Percentiles rank a stretch among this genome's conserved stretches.
phyloP scores from a whole-genome alignment of 2,888 invertebrate species.

The Yponomeuta malinellus region DNA sequence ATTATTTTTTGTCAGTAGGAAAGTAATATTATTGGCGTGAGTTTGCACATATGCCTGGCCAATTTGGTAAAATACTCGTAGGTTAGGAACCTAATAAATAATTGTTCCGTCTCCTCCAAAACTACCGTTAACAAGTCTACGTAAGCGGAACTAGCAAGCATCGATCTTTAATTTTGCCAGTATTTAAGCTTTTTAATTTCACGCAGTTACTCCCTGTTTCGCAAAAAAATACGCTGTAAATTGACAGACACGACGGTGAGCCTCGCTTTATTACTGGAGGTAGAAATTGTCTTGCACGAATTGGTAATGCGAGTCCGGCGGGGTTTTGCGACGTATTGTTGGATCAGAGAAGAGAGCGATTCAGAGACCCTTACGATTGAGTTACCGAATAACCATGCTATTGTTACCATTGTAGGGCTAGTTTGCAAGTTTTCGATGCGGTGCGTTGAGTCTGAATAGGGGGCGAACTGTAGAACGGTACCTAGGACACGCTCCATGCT shows the following conservation, averaged over 20 bases:
- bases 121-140: no score
- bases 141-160: no score
- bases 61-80: constrained; percentile 2
- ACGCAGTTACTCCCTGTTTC: no score
- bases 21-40: neutral
- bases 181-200: no score
- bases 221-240: no score
- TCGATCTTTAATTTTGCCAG: no score
- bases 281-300: constrained; percentile 53
- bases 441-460: neutral
- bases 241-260: neutral
- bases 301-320: constrained; percentile 43
- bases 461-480: neutral
- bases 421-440: neutral
- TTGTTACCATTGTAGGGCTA: neutral
- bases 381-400: no score
- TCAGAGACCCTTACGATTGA: neutral
- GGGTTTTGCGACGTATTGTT: neutral
- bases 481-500: neutral
- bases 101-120: no score
- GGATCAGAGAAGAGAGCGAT: neutral
- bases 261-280: neutral
- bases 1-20: neutral
- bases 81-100: neutral
- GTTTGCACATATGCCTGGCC: neutral